A percentile compares a stretch with the other conserved stretches of the same genome.
These are phyloP conservation scores for Diogma glabrata DNA, from an alignment of 2,888 invertebrate genomes.

Conservation along the genomic window DNA sequence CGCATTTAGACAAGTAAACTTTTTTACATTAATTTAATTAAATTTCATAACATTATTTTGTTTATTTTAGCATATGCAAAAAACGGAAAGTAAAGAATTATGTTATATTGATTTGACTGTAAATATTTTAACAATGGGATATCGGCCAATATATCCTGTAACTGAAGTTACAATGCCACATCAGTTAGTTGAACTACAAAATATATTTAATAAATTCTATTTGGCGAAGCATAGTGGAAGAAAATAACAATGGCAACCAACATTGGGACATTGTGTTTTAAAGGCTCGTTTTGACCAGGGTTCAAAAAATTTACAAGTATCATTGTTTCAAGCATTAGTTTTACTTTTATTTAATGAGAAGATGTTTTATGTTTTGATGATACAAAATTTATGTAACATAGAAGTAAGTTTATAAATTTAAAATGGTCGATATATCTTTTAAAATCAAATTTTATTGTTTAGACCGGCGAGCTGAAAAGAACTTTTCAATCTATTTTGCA, in stretches of 20 bases:
- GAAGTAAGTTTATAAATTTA: slow-evolving; percentile 52
- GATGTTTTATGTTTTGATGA: slow-evolving; percentile 78
- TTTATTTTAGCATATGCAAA: slow-evolving; percentile 23
- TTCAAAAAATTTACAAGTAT: slow-evolving; percentile 91
- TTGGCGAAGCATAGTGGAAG: slow-evolving; percentile 93
- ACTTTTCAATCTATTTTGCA: slow-evolving; percentile 98
- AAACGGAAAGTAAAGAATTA: slow-evolving; percentile 29
- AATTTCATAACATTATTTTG: slow-evolving; percentile 24
- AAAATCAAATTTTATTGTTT: no score
- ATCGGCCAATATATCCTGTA: slow-evolving; percentile 95
- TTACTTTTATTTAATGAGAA: slow-evolving; percentile 86
- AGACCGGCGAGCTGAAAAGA: slow-evolving; percentile 82
- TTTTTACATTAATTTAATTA: no score
- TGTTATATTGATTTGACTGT: slow-evolving; percentile 76
- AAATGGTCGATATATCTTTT: no score
- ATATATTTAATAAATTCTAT: slow-evolving; percentile 95
- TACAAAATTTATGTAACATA: slow-evolving; percentile 84
- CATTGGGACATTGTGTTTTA: slow-evolving; percentile 90
- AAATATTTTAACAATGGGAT: slow-evolving; percentile 94
- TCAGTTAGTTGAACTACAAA: slow-evolving; percentile 85
- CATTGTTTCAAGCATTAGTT: slow-evolving; percentile 92
- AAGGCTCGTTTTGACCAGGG: slow-evolving; percentile 78
- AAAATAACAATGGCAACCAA: slow-evolving; percentile 97
- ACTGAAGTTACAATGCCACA: slow-evolving; percentile 85
- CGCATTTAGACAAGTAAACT: slow-evolving; percentile 74